Base-by-base conservation (phyloP, 2,888 invertebrate genomes). In the Mythimna pallens region DNA sequence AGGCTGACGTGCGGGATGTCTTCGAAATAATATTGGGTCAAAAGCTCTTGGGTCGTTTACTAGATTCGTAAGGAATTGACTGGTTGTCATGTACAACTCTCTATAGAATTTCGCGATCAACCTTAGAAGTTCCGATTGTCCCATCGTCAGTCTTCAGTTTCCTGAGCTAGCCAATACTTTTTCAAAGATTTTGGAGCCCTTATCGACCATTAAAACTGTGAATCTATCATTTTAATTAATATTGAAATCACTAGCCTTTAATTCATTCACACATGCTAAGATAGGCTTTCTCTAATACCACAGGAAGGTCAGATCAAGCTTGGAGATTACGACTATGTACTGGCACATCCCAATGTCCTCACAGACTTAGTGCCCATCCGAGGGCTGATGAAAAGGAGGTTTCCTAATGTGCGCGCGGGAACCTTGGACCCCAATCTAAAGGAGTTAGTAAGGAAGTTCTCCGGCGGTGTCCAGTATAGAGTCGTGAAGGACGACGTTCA, bases 301-400 rank as follows among this genome's bases (percentile, higher is more conserved):
- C 90, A 98, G 96, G 97, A 96, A 88, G 98, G 98, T n/a, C 96
- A 97, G 81, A 89, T 98, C 6, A 94, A 96, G 71, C 87, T 98
- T 3, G 93, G 96, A 7, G 98, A 99, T 82, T 99, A 97, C 89
- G 97, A 98, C 86, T 97, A 97, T 88, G 90, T 98, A 10, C 94
- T 99, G 20, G 98, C 98, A 0, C 98, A 99, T 94, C 98, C 98
- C 0, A 97, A 98, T 89, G 98, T 99, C 78, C 91, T 98, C 65
- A 97, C 98, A 0, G 98, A 99, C 67, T 89, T 99, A 54, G 97
- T 98, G 2, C 96, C 97, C 0, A 95, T 99, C 72, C 97, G 98
- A 79, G 99, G 98, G 3, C 89, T 99, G 61, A 95, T 99, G 96
- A 98, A 98, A 88, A 97, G 95, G 78, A 97, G 97, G 86, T 98